Evolutionary conservation across 2,797 vertebrate genomes (phyloP).

Genomic region (Remorina albescens): DNA sequence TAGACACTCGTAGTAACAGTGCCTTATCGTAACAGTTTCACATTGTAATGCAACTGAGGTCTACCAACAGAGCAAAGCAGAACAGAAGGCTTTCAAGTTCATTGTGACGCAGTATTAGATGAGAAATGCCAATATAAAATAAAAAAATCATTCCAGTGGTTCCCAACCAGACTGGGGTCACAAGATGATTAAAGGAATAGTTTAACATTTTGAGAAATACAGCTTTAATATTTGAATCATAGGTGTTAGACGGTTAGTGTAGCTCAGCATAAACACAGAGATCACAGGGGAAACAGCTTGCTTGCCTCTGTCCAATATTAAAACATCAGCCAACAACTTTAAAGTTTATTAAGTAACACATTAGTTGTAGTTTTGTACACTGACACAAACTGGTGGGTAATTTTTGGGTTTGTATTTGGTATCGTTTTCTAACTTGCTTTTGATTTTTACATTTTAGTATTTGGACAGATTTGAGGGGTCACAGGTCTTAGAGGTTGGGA

Average conservation of each 20-base stretch:
- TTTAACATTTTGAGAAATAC: background rate
- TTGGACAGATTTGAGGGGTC: background rate
- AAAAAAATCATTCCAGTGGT: constrained; percentile 32
- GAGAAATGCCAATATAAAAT: constrained; percentile 43
- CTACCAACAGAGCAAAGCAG: constrained; percentile 58
- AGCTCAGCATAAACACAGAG: constrained; percentile 26
- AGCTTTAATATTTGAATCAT: background rate
- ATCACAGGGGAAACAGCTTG: background rate
- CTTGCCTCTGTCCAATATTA: background rate
- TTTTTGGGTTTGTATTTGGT: background rate
- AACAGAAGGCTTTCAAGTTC: constrained; percentile 25
- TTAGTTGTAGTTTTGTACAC: background rate
- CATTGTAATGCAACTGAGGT: constrained; percentile 69
- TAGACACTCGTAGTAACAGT: constrained; percentile 83
- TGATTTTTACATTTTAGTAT: background rate
- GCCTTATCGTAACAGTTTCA: constrained; percentile 84
- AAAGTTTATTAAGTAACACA: background rate
- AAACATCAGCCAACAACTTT: background rate
- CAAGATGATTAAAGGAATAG: background rate
- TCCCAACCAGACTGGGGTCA: background rate
- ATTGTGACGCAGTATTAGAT: constrained; percentile 44
- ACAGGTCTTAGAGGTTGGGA: constrained; percentile 1
- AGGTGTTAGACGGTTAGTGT: background rate
- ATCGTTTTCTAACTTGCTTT: background rate
- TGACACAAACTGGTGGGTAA: background rate